phyloP scores from a whole-genome alignment of 1,140 invertebrate genomes.

The Campodea augens region DNA sequence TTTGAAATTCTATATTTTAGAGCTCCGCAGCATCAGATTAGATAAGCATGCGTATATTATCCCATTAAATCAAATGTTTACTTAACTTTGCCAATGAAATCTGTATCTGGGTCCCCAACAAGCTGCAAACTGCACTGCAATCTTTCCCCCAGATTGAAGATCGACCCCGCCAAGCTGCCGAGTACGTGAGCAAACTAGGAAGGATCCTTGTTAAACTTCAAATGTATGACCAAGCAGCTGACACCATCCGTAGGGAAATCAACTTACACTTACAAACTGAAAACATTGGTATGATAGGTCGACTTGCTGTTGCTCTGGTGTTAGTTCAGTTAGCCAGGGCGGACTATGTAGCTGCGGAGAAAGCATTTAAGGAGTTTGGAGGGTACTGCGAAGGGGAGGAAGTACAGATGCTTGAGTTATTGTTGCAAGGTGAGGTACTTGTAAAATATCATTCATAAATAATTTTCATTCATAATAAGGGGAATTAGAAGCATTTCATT shows the following conservation, averaged over 20 bases:
- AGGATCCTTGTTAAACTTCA: constrained; percentile 59
- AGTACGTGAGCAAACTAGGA: constrained; percentile 67
- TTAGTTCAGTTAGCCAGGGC: constrained; percentile 73
- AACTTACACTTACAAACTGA: constrained; percentile 58
- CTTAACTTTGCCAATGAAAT: too few relatives aligned
- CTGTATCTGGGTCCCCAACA: too few relatives aligned
- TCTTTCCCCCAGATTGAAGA: constrained; percentile 56
- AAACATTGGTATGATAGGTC: constrained; percentile 51
- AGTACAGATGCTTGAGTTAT: too few relatives aligned
- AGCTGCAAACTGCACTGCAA: too few relatives aligned
- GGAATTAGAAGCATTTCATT: too few relatives aligned
- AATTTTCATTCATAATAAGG: too few relatives aligned
- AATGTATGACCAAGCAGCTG: constrained; percentile 65
- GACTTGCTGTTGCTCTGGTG: constrained; percentile 67
- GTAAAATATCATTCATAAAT: too few relatives aligned
- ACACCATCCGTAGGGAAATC: constrained; percentile 67
- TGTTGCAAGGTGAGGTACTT: too few relatives aligned
- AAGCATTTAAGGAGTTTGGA: constrained; percentile 77
- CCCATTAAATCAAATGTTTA: too few relatives aligned
- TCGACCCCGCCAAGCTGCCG: constrained; percentile 60
- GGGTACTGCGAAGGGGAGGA: constrained; percentile 29
- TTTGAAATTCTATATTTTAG: too few relatives aligned
- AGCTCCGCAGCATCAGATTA: too few relatives aligned
- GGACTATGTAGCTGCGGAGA: constrained; percentile 81
- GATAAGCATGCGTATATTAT: too few relatives aligned